Base-by-base conservation (phyloP, 2,113 vertebrate genomes). In the Hyperoodon ampullatus region DNA sequence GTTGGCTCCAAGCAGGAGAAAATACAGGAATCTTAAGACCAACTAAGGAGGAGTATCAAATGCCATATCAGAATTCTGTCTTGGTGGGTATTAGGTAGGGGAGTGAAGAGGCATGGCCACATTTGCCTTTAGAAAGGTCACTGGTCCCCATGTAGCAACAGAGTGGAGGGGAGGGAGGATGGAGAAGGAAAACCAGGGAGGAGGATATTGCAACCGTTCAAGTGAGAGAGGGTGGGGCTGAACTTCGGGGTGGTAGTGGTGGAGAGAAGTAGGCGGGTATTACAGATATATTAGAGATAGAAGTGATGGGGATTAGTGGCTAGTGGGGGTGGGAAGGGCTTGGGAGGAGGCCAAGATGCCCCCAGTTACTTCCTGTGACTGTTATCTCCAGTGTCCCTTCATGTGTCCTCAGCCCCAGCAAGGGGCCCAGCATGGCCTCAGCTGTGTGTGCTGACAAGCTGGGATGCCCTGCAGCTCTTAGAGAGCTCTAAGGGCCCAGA, bases 71-170 rank as follows among this genome's bases (percentile, higher is more conserved):
- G 74, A 72, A 87, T 61, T 75, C 86, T 85, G 0, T 72, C 72
- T 70, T 44, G 35, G 42, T 89, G 58, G 50, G n/a, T 77, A 60
- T 53, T 77, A 89, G 77, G 85, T 39, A 61, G 75, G 14, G 39
- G 53, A 84, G 50, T 81, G 3, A 89, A 78, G 68, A 66, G 13
- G n/a, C 19, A 72, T 23, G 33, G 23, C 53, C 12, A 63, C 24
- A 71, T 65, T n/a, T 84, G 61, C 81, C 81, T 90, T 90, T 80
- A 92, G 80, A 83, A 95, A 93, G 39, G 78, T 60, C 8, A 30
- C 42, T 68, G 39, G 66, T 65, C 12, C 30, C 35, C 85, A 71
- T 13, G 19, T 26, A 88, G 63, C 63, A 72, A 92, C 26, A 70
- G 78, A 65, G 5, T 68, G 47, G 77, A 90, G 55, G 83, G n/a